These are phyloP conservation scores for Laterallus jamaicensis DNA, from an alignment of 2,113 vertebrate species.

Conservation along the genomic window DNA sequence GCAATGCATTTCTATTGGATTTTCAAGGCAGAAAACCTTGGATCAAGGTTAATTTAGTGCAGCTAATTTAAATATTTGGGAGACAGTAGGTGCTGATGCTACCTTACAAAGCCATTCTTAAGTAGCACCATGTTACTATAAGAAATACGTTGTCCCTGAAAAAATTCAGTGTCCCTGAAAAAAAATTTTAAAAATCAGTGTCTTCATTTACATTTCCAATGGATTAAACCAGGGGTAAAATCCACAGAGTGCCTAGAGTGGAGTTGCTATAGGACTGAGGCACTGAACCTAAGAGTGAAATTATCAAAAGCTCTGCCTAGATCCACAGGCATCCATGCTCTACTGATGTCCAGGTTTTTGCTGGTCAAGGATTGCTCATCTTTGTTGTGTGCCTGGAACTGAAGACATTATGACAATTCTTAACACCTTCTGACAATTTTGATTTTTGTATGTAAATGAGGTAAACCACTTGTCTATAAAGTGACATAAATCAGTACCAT, in stretches of 20 bases:
- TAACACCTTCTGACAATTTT: fast-evolving
- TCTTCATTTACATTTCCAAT: neutral
- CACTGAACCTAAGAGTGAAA: neutral
- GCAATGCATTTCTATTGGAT: neutral
- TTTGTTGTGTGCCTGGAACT: neutral
- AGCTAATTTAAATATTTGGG: neutral
- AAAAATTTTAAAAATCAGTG: neutral
- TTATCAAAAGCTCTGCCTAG: neutral
- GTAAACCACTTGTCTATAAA: neutral
- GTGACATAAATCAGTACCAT: neutral
- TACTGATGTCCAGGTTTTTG: neutral
- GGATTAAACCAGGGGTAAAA: neutral
- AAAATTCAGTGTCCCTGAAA: neutral
- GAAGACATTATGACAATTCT: neutral
- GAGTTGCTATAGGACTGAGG: neutral
- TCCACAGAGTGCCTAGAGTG: neutral
- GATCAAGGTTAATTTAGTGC: neutral
- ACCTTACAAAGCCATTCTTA: neutral
- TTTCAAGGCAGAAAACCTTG: neutral
- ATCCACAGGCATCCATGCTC: too few relatives aligned
- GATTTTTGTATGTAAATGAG: neutral
- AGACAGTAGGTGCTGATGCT: neutral
- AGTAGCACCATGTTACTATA: neutral
- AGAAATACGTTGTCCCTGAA: neutral
- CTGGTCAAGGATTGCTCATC: neutral